A percentile compares a stretch with the other conserved stretches of the same genome.
Evolutionary conservation across 2,888 invertebrate species (phyloP).

Genomic region (Myopa tessellatipennis): DNA sequence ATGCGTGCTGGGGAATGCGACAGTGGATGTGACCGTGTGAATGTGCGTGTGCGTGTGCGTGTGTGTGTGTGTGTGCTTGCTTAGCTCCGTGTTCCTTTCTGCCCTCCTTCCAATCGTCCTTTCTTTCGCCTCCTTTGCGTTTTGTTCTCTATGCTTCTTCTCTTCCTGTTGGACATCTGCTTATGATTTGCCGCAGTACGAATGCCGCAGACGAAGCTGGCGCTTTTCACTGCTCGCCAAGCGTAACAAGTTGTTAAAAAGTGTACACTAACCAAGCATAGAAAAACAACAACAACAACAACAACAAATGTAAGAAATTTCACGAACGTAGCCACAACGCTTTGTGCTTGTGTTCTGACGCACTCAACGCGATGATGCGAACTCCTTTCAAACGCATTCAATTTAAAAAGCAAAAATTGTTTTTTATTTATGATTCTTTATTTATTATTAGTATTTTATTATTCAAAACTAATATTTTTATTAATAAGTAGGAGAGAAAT

Average conservation of each 20-base stretch:
- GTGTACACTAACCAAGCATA: not conserved
- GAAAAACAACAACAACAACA: not conserved
- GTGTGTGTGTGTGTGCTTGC: not conserved
- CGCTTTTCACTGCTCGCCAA: not conserved
- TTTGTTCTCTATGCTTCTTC: not conserved
- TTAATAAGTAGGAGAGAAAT: too few species aligned
- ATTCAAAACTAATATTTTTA: too few species aligned
- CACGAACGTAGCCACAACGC: too few species aligned
- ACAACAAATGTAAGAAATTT: not conserved
- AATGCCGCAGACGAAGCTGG: not conserved
- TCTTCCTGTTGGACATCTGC: not conserved
- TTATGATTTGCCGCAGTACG: not conserved
- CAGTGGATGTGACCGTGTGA: not conserved
- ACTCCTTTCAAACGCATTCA: too few species aligned
- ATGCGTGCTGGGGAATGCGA: not conserved
- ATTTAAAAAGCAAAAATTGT: too few species aligned
- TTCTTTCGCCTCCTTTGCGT: not conserved
- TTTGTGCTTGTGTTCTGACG: too few species aligned
- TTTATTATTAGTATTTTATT: not conserved
- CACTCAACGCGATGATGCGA: too few species aligned
- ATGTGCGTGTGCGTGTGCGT: not conserved
- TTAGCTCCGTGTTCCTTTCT: not conserved
- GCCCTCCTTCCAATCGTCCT: not conserved
- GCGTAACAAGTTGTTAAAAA: constrained; percentile 15
- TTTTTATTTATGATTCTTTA: not conserved